Evolutionary conservation across 2,113 vertebrate genomes (phyloP).

Genomic region (Colius striatus): DNA sequence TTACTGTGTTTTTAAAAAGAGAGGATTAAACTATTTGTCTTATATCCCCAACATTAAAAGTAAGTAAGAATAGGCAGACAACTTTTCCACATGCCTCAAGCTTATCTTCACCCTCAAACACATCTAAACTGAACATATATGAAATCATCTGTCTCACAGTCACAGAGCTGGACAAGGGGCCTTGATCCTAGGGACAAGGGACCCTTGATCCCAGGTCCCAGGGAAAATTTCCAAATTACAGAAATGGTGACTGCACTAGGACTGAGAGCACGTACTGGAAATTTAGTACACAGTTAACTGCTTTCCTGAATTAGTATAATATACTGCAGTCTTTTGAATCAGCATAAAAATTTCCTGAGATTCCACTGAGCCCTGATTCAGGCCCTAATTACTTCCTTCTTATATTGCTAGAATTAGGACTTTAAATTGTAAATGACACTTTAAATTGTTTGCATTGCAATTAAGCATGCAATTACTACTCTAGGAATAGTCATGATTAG

Average conservation of each 20-base stretch:
- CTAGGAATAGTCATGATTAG: neutral
- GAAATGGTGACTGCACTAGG: neutral
- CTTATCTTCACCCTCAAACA: neutral
- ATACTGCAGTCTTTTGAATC: neutral
- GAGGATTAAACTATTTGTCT: neutral
- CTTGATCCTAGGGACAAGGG: neutral
- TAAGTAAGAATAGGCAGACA: neutral
- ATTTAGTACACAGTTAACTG: neutral
- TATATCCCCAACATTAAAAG: neutral
- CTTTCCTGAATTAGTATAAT: slow-evolving; percentile 17
- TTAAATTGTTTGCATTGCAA: neutral
- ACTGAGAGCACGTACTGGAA: neutral
- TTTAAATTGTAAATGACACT: neutral
- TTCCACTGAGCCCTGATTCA: neutral
- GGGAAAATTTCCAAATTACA: neutral
- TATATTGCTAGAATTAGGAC: neutral
- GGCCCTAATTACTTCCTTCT: slow-evolving; percentile 28
- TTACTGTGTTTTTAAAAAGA: neutral
- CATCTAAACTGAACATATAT: neutral
- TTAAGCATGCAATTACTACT: neutral
- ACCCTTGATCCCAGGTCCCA: neutral
- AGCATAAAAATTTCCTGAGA: neutral
- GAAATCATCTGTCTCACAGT: neutral
- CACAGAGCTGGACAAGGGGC: neutral
- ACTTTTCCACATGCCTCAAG: neutral